A percentile compares a stretch with the other conserved stretches of the same genome.
Evolutionary conservation across 2,797 vertebrate species (phyloP).

Genomic region (Chiloscyllium punctatum): DNA sequence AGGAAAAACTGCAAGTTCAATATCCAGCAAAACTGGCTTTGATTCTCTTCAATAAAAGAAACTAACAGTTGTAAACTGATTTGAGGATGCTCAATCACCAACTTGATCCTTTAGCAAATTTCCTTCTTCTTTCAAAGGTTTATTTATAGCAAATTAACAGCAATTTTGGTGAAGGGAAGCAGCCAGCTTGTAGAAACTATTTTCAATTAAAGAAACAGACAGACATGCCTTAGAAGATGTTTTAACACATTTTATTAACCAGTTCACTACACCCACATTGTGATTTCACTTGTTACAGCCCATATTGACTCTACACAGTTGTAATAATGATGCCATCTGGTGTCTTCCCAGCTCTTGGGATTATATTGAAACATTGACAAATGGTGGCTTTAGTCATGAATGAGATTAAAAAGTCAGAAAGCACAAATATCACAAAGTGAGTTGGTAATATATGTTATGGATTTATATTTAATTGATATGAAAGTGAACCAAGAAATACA

Average conservation of each 20-base stretch:
- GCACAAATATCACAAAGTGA: background rate
- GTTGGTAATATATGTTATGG: background rate
- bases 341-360: constrained; percentile 14
- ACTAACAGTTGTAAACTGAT: background rate
- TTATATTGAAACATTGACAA: constrained; percentile 34
- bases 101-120: background rate
- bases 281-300: constrained; percentile 35
- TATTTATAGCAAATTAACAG: background rate
- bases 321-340: constrained; percentile 35
- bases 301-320: constrained; percentile 21
- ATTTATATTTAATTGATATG: background rate
- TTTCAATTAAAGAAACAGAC: constrained; percentile 22
- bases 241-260: constrained; percentile 37
- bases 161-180: background rate
- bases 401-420: constrained; percentile 7
- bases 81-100: background rate
- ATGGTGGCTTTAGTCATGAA: background rate
- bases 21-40: background rate
- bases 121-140: background rate
- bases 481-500: background rate
- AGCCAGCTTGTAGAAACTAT: background rate
- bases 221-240: constrained; percentile 16
- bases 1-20: background rate
- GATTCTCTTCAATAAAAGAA: background rate
- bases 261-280: constrained; percentile 32